Base-by-base conservation (phyloP, 2,888 invertebrate species). In the Megaustenia siamemsis region DNA sequence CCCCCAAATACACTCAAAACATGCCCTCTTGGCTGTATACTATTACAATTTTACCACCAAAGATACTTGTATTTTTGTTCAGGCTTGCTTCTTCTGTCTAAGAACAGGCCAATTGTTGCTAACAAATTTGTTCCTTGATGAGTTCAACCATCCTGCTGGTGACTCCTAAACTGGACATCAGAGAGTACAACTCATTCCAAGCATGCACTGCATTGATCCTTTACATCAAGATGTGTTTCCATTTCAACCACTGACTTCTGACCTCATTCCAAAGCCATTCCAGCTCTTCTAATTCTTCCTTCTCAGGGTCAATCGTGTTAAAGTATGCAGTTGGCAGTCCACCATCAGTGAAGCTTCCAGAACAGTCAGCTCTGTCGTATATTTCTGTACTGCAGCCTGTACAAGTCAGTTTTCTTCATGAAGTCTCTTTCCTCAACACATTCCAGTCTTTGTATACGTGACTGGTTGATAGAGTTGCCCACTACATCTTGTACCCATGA, bases 301-400 rank as follows among this genome's bases (percentile, higher is more conserved):
- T 90, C 53, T 92, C 92, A 78, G 90, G 90, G 12, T 86, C 86
- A 1, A 87, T 87, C 56, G 92, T 85, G 24, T 90, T 88, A 38
- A 88, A 85, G 38, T 86, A 88, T n/a, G 89, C 90, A n/a, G 87
- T 75, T 89, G 88, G 60, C 87, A 90, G 60, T 89, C 87, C 35
- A 88, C 87, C 66, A 89, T 88, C 85, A 91, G 86, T 12, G 88
- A 86, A 0, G 89, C 89, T 84, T 92, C 91, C 88, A 92, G 89
- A 43, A 89, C 80, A 40, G 88, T 88, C 28, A 92, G 87, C 82
- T 93, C 92, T 8, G 89, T 86, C 87, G 91, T 91, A 88, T 92
- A 93, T 77, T 90, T 90, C 85, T 92, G 90, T 56, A 92, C 83
- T 0, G 93, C 90, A 68, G 92, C 89, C 87, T 92, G 92, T 69